A percentile compares a stretch with the other conserved stretches of the same genome.
Conservation (phyloP, 2,888 invertebrate species). For the Brachyopa scutellaris region DNA sequence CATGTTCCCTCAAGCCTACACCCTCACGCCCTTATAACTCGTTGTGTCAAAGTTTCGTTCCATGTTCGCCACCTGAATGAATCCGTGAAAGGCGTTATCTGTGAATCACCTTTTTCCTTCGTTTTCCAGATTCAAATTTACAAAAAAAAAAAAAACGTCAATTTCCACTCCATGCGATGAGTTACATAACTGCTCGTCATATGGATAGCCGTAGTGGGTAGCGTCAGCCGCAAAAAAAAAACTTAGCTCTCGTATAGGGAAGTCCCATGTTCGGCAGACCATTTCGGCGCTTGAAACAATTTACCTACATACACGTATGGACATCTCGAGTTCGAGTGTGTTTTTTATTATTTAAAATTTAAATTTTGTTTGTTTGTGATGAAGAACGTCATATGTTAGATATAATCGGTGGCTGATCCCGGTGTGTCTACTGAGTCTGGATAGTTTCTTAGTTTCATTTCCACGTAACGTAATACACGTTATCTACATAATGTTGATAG, state of each 20-base stretch:
- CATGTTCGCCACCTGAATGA: conserved; percentile 2
- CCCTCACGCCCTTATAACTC: conserved; percentile 3
- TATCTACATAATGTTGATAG: no score
- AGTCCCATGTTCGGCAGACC: conserved; percentile 50
- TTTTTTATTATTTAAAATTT: background rate
- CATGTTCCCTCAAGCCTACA: conserved; percentile 17
- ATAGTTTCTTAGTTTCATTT: no score
- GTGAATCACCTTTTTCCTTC: background rate
- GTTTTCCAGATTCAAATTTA: background rate
- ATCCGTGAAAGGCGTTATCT: background rate
- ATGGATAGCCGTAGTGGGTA: background rate
- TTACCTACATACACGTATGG: background rate
- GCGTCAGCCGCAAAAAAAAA: conserved; percentile 11
- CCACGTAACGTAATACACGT: no score
- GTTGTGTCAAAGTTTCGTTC: conserved; percentile 22
- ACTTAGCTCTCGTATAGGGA: conserved; percentile 25
- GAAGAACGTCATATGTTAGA: no score
- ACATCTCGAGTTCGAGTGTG: background rate
- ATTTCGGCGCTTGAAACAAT: conserved; percentile 11
- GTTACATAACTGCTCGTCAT: conserved; percentile 18
- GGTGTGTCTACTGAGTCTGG: no score
- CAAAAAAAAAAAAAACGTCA: no score
- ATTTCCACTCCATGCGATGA: background rate
- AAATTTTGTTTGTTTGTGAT: no score
- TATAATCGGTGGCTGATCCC: no score